These are phyloP conservation scores for Phortica magna DNA, from an alignment of 2,888 invertebrate genomes.

Conservation along the genomic window DNA sequence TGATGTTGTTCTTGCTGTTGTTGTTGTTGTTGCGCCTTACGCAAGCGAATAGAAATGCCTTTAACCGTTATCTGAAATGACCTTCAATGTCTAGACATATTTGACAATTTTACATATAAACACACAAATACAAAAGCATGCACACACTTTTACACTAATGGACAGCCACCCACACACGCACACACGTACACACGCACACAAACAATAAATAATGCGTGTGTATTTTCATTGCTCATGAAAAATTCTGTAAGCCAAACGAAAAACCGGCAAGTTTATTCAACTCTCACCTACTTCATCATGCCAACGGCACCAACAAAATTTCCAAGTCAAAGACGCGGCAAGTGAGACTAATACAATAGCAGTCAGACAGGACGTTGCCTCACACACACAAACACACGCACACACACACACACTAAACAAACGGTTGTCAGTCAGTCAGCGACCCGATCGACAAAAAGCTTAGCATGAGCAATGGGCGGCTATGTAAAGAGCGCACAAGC, in stretches of 20 bases:
- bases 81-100: conserved; percentile 69
- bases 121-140: conserved; percentile 29
- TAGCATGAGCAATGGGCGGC: conserved; percentile 4
- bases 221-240: conserved; percentile 40
- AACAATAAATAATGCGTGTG: conserved; percentile 45
- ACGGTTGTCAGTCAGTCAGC: conserved; percentile 36
- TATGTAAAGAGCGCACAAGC: not conserved
- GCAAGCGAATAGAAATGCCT: conserved; percentile 37
- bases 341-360: not conserved
- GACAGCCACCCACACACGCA: conserved; percentile 10
- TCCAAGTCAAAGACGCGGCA: not conserved
- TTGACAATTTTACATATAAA: conserved; percentile 62
- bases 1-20: too few species aligned
- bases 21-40: too few species aligned
- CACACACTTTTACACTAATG: not conserved
- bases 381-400: not conserved
- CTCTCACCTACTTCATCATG: conserved; percentile 32
- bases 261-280: conserved; percentile 59
- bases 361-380: conserved; percentile 12
- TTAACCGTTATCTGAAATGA: conserved; percentile 58
- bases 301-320: not conserved
- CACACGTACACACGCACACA: conserved; percentile 35
- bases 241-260: conserved; percentile 37
- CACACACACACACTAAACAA: not conserved
- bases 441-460: conserved; percentile 35